Evolutionary conservation across 2,888 invertebrate species (phyloP), one percentile per base, ranked within the genome.

Genomic region (Drosophila leonis): DNA sequence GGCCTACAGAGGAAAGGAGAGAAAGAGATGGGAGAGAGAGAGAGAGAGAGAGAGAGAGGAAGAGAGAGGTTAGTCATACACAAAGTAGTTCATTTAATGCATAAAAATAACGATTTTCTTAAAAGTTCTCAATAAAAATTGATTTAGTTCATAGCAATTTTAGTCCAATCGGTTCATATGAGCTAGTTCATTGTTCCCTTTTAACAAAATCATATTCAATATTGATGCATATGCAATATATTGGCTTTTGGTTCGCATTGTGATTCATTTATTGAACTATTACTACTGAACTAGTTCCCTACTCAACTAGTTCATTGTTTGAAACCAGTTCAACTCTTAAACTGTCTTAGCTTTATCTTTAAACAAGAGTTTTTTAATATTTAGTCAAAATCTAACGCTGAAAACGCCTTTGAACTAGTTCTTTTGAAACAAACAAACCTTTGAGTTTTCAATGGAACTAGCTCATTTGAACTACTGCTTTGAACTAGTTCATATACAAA

Each of bases 1-100:
- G 93, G 65, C 92, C 93, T 93, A 60, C 52, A 62, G 5, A 9
- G 10, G 9, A 8, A 55, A 1, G 48, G 42, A 29, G 10, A 18
- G 9, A n/a, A 2, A 18, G 15, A 41, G n/a, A 31, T n/a, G 12
- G 52, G 15, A 18, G 35, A 24, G 33, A 59, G 55, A 39, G n/a
- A 18, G 33, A 63, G 8, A 15, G 15, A 13, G 39, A 24, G 12
- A 27, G 15, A 29, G 2, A 27, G 29, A 41, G 20, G 15, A 27
- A 57, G 49, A 39, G 39, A 9, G 9, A 20, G 52, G 10, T 27
- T 24, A 52, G 52, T 37, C n/a, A 12, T 37, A n/a, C 27, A 27
- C 27, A 0, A 20, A 56, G 5, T 9, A 20, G 41, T 31, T 55
- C 55, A 42, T 20, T 20, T 10, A 12, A 20, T 20, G 10, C 8